Percentiles rank a stretch among this genome's conserved stretches.
These are phyloP conservation scores for Syngnathus rostellatus DNA, from an alignment of 2,797 vertebrate genomes.

Conservation along the genomic window DNA sequence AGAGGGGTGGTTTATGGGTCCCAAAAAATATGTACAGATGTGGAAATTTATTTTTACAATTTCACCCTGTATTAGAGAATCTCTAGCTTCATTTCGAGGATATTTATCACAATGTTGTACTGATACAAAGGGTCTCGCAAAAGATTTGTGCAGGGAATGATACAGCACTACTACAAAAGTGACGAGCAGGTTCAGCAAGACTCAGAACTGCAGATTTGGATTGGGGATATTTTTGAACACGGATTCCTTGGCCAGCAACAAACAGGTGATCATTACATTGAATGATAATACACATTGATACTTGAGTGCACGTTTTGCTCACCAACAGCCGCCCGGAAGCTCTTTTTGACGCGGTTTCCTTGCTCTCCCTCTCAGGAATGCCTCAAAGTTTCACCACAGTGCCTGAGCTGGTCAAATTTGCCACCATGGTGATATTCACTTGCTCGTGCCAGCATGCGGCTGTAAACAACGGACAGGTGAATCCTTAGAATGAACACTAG, in stretches of 20 bases:
- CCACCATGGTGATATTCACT: constrained; percentile 59
- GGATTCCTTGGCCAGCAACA: constrained; percentile 31
- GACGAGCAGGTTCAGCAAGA: constrained; percentile 34
- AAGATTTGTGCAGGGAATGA: constrained; percentile 42
- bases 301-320: background rate
- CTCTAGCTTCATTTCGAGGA: no score
- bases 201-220: constrained; percentile 49
- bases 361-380: constrained; percentile 30
- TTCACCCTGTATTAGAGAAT: no score
- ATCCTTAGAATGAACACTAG: background rate
- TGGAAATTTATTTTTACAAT: no score
- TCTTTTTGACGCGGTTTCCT: no score
- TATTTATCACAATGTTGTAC: background rate
- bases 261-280: constrained; percentile 19
- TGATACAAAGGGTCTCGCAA: background rate
- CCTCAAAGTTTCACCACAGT: constrained; percentile 31
- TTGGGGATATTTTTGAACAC: constrained; percentile 39
- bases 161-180: constrained; percentile 42
- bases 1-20: no score
- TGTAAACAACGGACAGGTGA: constrained; percentile 57
- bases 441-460: constrained; percentile 45
- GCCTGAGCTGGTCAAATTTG: constrained; percentile 41
- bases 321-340: no score
- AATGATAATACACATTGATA: no score
- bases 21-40: no score